Evolutionary conservation across 1,140 invertebrate genomes (phyloP).

Genomic region (Drosophila auraria): DNA sequence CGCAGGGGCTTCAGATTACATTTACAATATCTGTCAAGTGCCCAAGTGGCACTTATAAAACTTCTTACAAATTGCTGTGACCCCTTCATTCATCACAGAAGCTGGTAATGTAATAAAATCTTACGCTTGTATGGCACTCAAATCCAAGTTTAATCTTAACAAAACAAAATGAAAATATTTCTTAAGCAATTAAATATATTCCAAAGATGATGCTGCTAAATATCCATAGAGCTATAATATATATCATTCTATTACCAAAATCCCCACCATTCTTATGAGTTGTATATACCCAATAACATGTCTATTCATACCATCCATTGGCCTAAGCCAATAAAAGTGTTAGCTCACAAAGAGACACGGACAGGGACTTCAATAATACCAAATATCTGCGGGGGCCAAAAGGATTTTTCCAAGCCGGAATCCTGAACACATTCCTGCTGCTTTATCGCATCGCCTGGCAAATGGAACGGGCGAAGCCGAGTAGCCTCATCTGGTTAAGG

Average conservation of each 20-base stretch:
- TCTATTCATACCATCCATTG: not conserved
- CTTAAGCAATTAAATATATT: not conserved
- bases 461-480: conserved; percentile 1
- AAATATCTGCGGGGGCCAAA: not conserved
- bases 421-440: not conserved
- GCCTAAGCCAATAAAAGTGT: conserved; percentile 2
- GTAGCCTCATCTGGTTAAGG: conserved; percentile 36
- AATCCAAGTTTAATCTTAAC: too few species aligned
- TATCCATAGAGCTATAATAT: not conserved
- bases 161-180: too few species aligned
- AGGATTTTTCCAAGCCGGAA: not conserved
- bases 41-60: too few species aligned
- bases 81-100: too few species aligned
- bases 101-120: too few species aligned
- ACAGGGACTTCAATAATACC: not conserved
- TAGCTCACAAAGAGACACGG: not conserved
- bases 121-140: too few species aligned
- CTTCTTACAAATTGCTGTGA: too few species aligned
- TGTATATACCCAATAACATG: not conserved
- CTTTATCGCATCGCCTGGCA: conserved; percentile 1
- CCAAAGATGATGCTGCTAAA: not conserved
- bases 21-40: too few species aligned
- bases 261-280: not conserved
- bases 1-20: too few species aligned
- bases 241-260: not conserved